Evolutionary conservation across 2,888 invertebrate species (phyloP).

Genomic region (Drosophila flavopinicola): DNA sequence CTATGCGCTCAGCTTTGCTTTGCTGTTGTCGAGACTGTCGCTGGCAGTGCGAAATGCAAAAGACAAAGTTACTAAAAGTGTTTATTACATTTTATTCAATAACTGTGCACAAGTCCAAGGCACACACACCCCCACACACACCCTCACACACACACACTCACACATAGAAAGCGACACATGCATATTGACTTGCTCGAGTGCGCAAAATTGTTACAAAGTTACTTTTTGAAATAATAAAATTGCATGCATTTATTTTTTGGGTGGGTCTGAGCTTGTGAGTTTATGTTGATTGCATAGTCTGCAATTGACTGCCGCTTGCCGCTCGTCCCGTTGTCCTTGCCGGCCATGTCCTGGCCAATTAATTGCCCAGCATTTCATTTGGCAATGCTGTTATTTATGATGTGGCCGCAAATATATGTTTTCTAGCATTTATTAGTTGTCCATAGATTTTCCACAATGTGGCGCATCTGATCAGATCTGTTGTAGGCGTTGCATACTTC

Average conservation of each 20-base stretch:
- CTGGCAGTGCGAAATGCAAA: constrained; percentile 58
- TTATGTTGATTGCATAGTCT: constrained; percentile 68
- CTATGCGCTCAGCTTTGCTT: constrained; percentile 11
- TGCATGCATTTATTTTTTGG: constrained; percentile 65
- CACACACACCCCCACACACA: constrained; percentile 13
- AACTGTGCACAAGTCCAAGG: constrained; percentile 53
- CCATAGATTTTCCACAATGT: constrained; percentile 15
- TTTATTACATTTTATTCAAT: constrained; percentile 79
- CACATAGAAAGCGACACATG: constrained; percentile 9
- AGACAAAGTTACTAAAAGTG: constrained; percentile 79
- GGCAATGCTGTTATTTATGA: constrained; percentile 69
- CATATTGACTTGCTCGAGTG: constrained; percentile 48
- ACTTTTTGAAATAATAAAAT: constrained; percentile 76
- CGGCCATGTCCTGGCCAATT: constrained; percentile 54
- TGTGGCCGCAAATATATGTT: constrained; percentile 59
- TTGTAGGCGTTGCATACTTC: constrained; percentile 43
- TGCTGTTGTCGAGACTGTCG: constrained; percentile 34
- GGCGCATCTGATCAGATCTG: constrained; percentile 17
- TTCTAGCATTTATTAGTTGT: constrained; percentile 48
- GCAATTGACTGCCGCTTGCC: constrained; percentile 37
- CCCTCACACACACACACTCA: too few species aligned
- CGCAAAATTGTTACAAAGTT: constrained; percentile 68
- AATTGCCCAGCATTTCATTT: constrained; percentile 72
- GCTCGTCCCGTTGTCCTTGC: constrained; percentile 2
- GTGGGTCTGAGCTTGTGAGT: constrained; percentile 35